Base-by-base conservation (phyloP, 2,888 invertebrate species). In the Phymatocera aterrima region DNA sequence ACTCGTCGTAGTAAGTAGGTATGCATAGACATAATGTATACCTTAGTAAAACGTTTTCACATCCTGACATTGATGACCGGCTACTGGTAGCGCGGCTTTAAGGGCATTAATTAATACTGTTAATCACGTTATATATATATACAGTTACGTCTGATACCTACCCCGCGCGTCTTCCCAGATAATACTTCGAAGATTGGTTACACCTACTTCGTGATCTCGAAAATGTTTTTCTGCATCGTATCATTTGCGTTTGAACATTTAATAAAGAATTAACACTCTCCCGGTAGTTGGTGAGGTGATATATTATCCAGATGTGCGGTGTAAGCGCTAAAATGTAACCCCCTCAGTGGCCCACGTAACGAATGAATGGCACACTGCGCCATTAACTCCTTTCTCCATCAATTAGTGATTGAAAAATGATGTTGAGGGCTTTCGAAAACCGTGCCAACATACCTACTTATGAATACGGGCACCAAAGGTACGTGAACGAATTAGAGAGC, bases 41-140 rank as follows among this genome's bases (percentile, higher is more conserved):
- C n/a, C n/a, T n/a, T n/a, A 43, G 43, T 68, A 68, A 46, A 43
- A 68, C 61, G 61, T n/a, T 64, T 64, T 37, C 5, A 64, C 61
- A 64, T 64, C 4, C 60, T 31, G 31, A 60, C 60, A 28, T 43
- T 12, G 43, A n/a, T 15, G 60, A 60, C 31, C 57, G 5, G n/a
- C 51, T n/a, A 12, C 12, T 60, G 2, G 57, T 8, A 24, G 28
- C 21, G 10, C 28, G 48, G 6, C 21, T 18, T 40, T 51, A 51
- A 8, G 18, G 18, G 24, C 28, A 57, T 57, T 28, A 57, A 57
- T 57, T 28, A 28, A 12, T 15, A 28, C 57, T 5, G 34, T 10
- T 64, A 64, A 64, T 64, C 61, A 18, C 61, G 61, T 64, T 64
- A 64, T 37, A 37, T 18, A 12, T 15, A n/a, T 51, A 15, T n/a